Base-by-base conservation (phyloP, 2,888 invertebrate species). In the Masnerella sp. region DNA sequence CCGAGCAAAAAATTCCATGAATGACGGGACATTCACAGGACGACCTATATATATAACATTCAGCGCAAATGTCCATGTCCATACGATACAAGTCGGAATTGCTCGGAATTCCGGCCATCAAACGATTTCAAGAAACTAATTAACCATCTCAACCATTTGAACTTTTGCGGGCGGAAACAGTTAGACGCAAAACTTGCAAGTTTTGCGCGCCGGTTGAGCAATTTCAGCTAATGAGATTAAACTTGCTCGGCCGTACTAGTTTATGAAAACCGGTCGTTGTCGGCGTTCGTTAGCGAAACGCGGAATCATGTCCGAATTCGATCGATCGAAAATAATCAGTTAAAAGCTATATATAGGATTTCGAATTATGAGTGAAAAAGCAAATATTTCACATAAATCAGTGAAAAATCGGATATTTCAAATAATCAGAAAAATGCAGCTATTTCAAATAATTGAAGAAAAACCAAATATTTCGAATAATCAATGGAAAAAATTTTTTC, bases 211-310 rank as follows among this genome's bases (percentile, higher is more conserved):
- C 3, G 8, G 14, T 51, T 67, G 51, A 49, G 67, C 67, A 58
- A 34, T 58, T 68, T n/a, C 43, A 17, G 30, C 52, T 68, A 68
- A 68, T 38, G 59, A 68, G 68, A 68, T 59, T 51, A 68, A 68
- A 68, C 68, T 59, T 12, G 51, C 52, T 36, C 22, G 18, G 12
- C 12, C 11, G 17, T 25, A 22, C 56, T 56, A 67, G 56, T 56
- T 67, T 12, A 56, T 67, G 45, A 54, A 65, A 54, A 54, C 47
- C 47, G 32, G 18, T 40, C 36, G 45, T 54, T 64, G 5, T 34
- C 11, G 11, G 17, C 20, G 20, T 62, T 62, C 25, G 52, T 62
- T 52, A 42, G 22, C n/a, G n/a, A n/a, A n/a, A n/a, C n/a, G 34
- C 12, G 1, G n/a, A 40, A 20, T 51, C 56, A 52, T 52, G 45